Evolutionary conservation across 2,113 vertebrate species (phyloP), one percentile per base, ranked within the genome.

Genomic region (Phasianus colchicus): DNA sequence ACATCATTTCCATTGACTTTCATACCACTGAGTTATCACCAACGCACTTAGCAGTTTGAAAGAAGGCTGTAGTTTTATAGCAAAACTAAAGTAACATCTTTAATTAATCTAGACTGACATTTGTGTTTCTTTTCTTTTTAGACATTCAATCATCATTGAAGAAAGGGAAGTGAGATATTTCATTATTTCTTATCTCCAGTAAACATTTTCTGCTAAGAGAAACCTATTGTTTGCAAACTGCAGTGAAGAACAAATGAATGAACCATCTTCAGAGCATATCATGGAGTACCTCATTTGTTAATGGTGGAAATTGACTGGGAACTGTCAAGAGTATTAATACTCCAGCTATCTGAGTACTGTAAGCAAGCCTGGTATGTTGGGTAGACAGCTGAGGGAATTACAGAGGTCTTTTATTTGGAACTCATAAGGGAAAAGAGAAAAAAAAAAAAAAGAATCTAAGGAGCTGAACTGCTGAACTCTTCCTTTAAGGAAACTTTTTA

Each of bases 81-180:
- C 77, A 90, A 86, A 91, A 73, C 14, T 74, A 75, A 78, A 83
- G 61, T 64, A 64, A 67, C 27, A 36, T 70, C 93, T 91, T 85
- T 30, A 79, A 0, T 79, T 87, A 42, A 27, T 42, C 48, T 32
- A 85, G 50, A 83, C 79, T 94, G 78, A 96, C 54, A 36, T 63
- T 63, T 74, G 71, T 67, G 11, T 80, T 83, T 90, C 38, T 90
- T 80, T 88, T 84, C 9, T 67, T 89, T 95, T 67, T 36, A 96
- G 95, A 29, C 61, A 10, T 92, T 91, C 81, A 94, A 93, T 86
- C 94, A 95, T 50, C 93, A 95, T 36, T 97, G 90, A 97, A 83
- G 65, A 94, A 86, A 43, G 66, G 69, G 65, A 89, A 86, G 4
- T 61, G 82, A 89, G 42, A 58, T 65, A 57, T 40, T 80, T 89